phyloP scores from a whole-genome alignment of 2,888 invertebrate species.

The Drosophila nr. perissopoda region DNA sequence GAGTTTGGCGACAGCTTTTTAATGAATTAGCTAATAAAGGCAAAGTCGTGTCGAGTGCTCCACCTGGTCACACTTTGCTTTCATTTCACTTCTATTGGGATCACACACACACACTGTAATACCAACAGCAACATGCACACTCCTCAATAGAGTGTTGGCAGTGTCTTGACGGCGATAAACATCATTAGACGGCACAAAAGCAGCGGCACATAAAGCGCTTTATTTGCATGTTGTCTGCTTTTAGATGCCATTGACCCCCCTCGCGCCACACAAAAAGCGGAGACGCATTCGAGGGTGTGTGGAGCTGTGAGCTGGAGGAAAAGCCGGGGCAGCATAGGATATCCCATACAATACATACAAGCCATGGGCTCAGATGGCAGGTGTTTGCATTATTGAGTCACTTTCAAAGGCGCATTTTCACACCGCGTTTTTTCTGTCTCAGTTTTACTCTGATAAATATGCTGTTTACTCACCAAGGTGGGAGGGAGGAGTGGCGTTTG shows the following conservation, averaged over 20 bases:
- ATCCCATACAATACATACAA: slow-evolving; percentile 24
- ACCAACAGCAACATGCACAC: background rate
- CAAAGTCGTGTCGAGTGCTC: slow-evolving; percentile 30
- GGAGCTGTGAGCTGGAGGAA: too few relatives aligned
- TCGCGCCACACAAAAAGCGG: slow-evolving; percentile 10
- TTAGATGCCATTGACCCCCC: slow-evolving; percentile 73
- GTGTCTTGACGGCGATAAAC: slow-evolving; percentile 72
- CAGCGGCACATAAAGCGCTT: slow-evolving; percentile 66
- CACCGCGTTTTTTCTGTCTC: slow-evolving; percentile 56
- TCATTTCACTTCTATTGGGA: slow-evolving; percentile 38
- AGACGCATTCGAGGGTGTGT: slow-evolving; percentile 1
- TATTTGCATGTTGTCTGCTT: slow-evolving; percentile 78
- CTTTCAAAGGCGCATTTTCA: slow-evolving; percentile 75
- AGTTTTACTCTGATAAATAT: slow-evolving; percentile 63
- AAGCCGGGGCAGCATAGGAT: background rate
- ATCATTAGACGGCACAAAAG: slow-evolving; percentile 73
- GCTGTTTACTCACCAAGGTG: slow-evolving; percentile 52
- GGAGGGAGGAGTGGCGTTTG: slow-evolving; percentile 9
- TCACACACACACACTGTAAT: slow-evolving; percentile 6
- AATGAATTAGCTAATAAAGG: slow-evolving; percentile 78
- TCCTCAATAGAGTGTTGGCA: slow-evolving; percentile 45
- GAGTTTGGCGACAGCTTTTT: slow-evolving; percentile 57
- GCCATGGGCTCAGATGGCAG: slow-evolving; percentile 49
- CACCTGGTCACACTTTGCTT: slow-evolving; percentile 50
- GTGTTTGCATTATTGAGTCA: slow-evolving; percentile 77